phyloP scores from a whole-genome alignment of 2,888 invertebrate species.

The Apeira syringaria region DNA sequence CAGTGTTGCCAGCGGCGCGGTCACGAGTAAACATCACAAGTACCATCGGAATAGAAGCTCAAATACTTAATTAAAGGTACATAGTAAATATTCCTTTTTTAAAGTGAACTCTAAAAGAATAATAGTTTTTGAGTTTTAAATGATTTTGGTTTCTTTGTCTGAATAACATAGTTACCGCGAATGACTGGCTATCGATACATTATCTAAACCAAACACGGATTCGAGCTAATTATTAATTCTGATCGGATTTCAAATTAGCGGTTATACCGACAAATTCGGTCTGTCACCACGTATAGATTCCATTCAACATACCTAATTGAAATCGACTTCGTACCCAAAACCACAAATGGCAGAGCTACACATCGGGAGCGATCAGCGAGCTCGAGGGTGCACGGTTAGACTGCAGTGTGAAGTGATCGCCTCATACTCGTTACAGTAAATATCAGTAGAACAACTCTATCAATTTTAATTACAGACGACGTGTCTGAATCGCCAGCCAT shows the following conservation, averaged over 20 bases:
- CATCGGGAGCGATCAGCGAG: too few relatives aligned
- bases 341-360: slow-evolving; percentile 14
- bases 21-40: too few relatives aligned
- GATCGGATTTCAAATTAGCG: slow-evolving; percentile 18
- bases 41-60: too few relatives aligned
- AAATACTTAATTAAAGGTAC: too few relatives aligned
- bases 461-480: slow-evolving; percentile 63
- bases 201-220: too few relatives aligned
- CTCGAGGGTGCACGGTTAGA: too few relatives aligned
- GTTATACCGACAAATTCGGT: slow-evolving; percentile 16
- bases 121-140: too few relatives aligned
- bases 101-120: too few relatives aligned
- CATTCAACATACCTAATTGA: slow-evolving; percentile 14
- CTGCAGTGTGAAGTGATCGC: too few relatives aligned
- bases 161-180: background rate
- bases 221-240: slow-evolving; percentile 10
- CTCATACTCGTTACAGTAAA: too few relatives aligned
- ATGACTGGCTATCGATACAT: background rate
- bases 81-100: too few relatives aligned
- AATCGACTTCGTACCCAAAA: slow-evolving; percentile 13
- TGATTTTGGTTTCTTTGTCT: slow-evolving; percentile 2
- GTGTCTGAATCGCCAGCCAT: slow-evolving; percentile 56
- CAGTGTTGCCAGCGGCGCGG: too few relatives aligned
- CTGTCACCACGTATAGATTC: slow-evolving; percentile 12
- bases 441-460: slow-evolving; percentile 51